Evolutionary conservation across 2,797 vertebrate species (phyloP).

Genomic region (Pseudomugil gertrudae): DNA sequence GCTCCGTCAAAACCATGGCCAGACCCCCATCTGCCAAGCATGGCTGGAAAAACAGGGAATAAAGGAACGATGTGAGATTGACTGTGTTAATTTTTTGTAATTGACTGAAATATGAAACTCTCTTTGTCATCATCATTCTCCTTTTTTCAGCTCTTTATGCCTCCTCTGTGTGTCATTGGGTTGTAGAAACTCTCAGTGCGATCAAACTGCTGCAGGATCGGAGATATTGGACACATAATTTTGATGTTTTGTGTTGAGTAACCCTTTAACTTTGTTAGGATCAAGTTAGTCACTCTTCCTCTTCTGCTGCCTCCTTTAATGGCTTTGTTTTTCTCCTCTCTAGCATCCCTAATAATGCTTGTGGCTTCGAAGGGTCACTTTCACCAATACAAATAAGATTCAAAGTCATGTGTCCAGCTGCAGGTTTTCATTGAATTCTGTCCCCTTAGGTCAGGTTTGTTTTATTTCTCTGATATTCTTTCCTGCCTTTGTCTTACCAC

Average conservation of each 20-base stretch:
- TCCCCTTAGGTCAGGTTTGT: slow-evolving; percentile 90
- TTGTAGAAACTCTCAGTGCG: slow-evolving; percentile 59
- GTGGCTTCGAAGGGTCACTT: slow-evolving; percentile 89
- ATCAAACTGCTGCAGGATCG: slow-evolving; percentile 71
- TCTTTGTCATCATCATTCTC: slow-evolving; percentile 48
- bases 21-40: slow-evolving; percentile 33
- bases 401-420: slow-evolving; percentile 91
- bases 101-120: slow-evolving; percentile 67
- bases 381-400: slow-evolving; percentile 97
- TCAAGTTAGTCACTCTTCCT: slow-evolving; percentile 76
- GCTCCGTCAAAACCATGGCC: slow-evolving; percentile 71
- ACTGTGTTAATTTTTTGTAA: slow-evolving; percentile 44
- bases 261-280: slow-evolving; percentile 79
- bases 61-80: slow-evolving; percentile 23
- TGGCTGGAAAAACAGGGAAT: slow-evolving; percentile 32
- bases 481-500: slow-evolving; percentile 68
- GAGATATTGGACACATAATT: slow-evolving; percentile 81
- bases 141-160: slow-evolving; percentile 51
- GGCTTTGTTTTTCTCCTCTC: slow-evolving; percentile 76
- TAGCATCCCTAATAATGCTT: slow-evolving; percentile 84
- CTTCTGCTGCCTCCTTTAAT: slow-evolving; percentile 68
- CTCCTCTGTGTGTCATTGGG: slow-evolving; percentile 68
- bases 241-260: slow-evolving; percentile 74
- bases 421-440: slow-evolving; percentile 90
- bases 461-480: slow-evolving; percentile 87